Base-by-base conservation (phyloP, 1,140 invertebrate species). In the Neelides sp. region DNA sequence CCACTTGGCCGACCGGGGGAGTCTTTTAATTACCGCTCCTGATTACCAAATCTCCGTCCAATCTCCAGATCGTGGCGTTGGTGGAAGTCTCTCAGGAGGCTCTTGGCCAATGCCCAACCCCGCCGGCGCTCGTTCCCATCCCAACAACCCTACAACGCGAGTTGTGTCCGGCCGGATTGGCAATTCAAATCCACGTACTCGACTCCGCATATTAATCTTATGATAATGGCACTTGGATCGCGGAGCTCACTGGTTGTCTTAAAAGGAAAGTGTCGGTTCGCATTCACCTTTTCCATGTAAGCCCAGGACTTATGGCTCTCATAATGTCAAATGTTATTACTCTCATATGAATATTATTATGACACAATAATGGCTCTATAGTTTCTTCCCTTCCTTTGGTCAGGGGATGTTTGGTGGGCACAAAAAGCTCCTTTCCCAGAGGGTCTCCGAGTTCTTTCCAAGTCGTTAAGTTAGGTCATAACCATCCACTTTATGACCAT, bases 221-320 rank as follows among this genome's bases (percentile, higher is more conserved):
- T 15, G 8, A 10, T 34, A 34, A 34, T 34, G 30, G 8, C n/a
- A n/a, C n/a, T n/a, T n/a, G n/a, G n/a, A n/a, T n/a, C n/a, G n/a
- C n/a, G n/a, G n/a, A n/a, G n/a, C n/a, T n/a, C n/a, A 17, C 23
- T 54, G 22, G 40, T 49, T 34, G 40, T 56, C 54, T 50, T 56
- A 56, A 56, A 56, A 48, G 44, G 48, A 50, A 40, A 54, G 47
- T 48, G 51, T 54, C 48, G 57, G 52, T 53, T 44, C n/a, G n/a
- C n/a, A n/a, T n/a, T n/a, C 42, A 55, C 57, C 57, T 59, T 55
- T 56, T 59, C 58, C 58, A 59, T 59, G 58, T 59, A 44, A 50
- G 42, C 47, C 46, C 30, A 27, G 48, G 55, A 56, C 43, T 59
- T 59, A 56, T 55, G 54, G 52, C 51, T 28, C 46, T 50, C 47